Base-by-base conservation (phyloP, 2,888 invertebrate genomes). In the Drosophila melanosoma region DNA sequence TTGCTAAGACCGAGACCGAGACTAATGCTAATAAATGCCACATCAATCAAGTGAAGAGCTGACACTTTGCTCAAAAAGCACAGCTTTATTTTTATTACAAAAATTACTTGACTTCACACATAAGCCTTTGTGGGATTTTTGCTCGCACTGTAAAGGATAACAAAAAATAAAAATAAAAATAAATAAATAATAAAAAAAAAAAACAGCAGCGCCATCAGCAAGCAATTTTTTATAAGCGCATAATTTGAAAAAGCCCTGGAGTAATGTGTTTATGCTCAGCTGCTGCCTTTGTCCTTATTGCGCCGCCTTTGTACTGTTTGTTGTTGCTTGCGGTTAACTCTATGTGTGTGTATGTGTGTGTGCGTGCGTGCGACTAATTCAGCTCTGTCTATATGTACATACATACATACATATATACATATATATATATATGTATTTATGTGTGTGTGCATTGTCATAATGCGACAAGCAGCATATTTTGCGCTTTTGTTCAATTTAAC, bases 221-320 rank as follows among this genome's bases (percentile, higher is more conserved):
- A 60, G 69, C 75, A 52, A 70, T 75, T 48, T 70, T 79, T 79
- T 67, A 64, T 66, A 57, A 67, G 76, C 71, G 62, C 49, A 81
- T 87, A 87, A 84, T 83, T 76, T 79, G 63, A 53, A 74, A 69
- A 48, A 63, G 81, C 83, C 86, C 63, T 60, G 79, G 83, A 81
- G 83, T 67, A 78, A 83, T 75, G 69, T 81, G 70, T 75, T 86
- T 81, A 78, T 78, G 67, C 69, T 59, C 62, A 66, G 81, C 70
- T 63, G 64, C 64, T 61, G 51, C 56, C 66, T 40, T 48, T 68
- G 74, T 67, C 69, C 68, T 61, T n/a, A 60, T 60, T 67, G 49
- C 67, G 52, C 52, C 38, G 53, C 20, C 58, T 40, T 58, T 54
- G 51, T 42, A 52, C 48, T 67, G 45, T 26, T 42, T 61, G 54